A percentile compares a stretch with the other conserved stretches of the same genome.
These are phyloP conservation scores for Sceloporus tristichus DNA, from an alignment of 2,113 vertebrate species.

Conservation along the genomic window DNA sequence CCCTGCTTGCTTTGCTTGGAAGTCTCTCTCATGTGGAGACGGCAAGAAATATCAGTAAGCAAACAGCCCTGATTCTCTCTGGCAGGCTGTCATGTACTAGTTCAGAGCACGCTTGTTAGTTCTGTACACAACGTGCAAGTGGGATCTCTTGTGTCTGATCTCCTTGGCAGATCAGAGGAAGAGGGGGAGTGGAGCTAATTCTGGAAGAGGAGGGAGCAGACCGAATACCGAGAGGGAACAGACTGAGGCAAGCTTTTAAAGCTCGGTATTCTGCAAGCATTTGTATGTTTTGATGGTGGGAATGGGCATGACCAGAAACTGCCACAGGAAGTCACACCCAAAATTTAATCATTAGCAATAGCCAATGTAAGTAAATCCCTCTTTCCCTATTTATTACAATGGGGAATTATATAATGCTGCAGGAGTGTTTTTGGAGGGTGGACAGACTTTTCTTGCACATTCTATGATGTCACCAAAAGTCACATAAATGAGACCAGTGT, in stretches of 20 bases:
- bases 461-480: neutral
- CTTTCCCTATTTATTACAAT: neutral
- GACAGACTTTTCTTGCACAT: neutral
- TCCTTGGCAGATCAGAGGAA: neutral
- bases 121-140: constrained; percentile 47
- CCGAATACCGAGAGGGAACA: constrained; percentile 1
- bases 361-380: neutral
- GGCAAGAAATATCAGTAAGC: constrained; percentile 32
- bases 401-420: neutral
- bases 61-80: neutral
- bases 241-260: constrained; percentile 11
- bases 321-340: constrained; percentile 22
- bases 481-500: neutral
- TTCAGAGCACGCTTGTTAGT: accelerated
- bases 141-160: neutral
- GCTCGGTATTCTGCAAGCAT: constrained; percentile 47
- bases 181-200: neutral
- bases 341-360: constrained; percentile 2
- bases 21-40: constrained; percentile 40
- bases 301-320: neutral
- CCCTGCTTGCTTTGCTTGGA: constrained; percentile 42
- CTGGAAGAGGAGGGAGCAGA: neutral
- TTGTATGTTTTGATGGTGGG: neutral
- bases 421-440: neutral
- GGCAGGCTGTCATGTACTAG: constrained; percentile 44